Percentiles rank a stretch among this genome's conserved stretches.
phyloP scores from a whole-genome alignment of 2,888 invertebrate genomes.

The Brachypalpus laphriformis region DNA sequence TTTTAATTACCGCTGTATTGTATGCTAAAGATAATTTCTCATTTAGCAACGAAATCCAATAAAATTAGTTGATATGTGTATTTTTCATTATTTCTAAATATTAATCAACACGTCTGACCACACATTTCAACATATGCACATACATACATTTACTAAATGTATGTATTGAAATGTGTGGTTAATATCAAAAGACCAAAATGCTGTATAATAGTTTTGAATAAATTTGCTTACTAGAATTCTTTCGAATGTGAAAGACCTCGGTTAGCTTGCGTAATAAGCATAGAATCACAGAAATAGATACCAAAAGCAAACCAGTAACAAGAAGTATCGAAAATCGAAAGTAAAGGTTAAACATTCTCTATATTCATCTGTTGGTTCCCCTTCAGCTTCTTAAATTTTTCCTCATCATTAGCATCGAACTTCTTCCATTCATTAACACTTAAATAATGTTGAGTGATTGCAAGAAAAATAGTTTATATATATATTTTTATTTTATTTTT shows the following conservation, averaged over 20 bases:
- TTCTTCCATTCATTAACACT: neutral
- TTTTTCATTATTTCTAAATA: neutral
- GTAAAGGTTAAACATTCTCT: slow-evolving; percentile 2
- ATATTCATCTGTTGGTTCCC: neutral
- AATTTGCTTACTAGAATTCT: slow-evolving; percentile 11
- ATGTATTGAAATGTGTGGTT: neutral
- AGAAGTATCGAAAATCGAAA: slow-evolving; percentile 12
- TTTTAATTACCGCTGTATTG: neutral
- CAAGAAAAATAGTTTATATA: too few species aligned
- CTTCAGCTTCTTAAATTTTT: neutral
- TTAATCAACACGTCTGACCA: neutral
- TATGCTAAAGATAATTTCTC: neutral
- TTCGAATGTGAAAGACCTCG: slow-evolving; percentile 27
- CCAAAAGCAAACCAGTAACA: neutral
- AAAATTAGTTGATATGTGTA: neutral
- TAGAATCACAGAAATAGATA: neutral
- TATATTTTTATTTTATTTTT: too few species aligned
- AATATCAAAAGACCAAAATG: neutral
- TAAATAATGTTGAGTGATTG: neutral
- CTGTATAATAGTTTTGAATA: slow-evolving; percentile 25
- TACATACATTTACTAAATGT: too few species aligned
- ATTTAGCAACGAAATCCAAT: neutral
- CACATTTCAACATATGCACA: neutral
- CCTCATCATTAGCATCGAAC: neutral
- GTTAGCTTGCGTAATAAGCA: slow-evolving; percentile 15